These are phyloP conservation scores for Alosa alosa DNA, from an alignment of 2,113 vertebrate species.

Conservation along the genomic window DNA sequence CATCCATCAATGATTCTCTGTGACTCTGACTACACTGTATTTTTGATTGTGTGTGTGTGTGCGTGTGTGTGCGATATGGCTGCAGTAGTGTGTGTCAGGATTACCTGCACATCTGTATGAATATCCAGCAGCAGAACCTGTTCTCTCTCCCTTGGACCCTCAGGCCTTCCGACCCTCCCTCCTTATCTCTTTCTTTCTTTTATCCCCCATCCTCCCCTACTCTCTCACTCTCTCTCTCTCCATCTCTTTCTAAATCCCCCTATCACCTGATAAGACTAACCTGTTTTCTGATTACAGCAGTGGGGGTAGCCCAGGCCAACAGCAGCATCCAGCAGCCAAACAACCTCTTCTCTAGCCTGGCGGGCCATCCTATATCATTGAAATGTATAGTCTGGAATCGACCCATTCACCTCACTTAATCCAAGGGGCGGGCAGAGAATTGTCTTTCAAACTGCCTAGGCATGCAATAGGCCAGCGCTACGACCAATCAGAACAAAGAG, in stretches of 20 bases:
- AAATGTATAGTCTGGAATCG: too few species aligned
- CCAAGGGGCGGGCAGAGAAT: too few species aligned
- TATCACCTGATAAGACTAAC: neutral
- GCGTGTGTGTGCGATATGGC: neutral
- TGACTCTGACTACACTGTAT: neutral
- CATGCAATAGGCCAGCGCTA: too few species aligned
- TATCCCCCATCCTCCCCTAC: neutral
- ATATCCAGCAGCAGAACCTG: too few species aligned
- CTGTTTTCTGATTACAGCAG: constrained; percentile 10
- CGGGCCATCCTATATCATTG: too few species aligned
- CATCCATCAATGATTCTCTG: neutral
- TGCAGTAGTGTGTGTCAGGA: too few species aligned
- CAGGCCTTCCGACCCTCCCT: neutral
- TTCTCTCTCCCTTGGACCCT: neutral
- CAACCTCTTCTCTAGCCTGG: too few species aligned
- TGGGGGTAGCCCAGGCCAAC: neutral
- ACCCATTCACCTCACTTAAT: too few species aligned
- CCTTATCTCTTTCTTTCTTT: neutral
- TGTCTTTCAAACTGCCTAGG: too few species aligned
- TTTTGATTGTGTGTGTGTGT: neutral
- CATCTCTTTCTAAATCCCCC: neutral
- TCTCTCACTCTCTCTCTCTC: neutral
- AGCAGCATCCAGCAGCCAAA: neutral
- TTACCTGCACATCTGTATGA: too few species aligned
- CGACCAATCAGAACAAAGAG: too few species aligned